Percentiles rank a stretch among this genome's conserved stretches.
These are phyloP conservation scores for Sarcophilus harrisii DNA, from an alignment of 2,797 vertebrate genomes.

Conservation along the genomic window DNA sequence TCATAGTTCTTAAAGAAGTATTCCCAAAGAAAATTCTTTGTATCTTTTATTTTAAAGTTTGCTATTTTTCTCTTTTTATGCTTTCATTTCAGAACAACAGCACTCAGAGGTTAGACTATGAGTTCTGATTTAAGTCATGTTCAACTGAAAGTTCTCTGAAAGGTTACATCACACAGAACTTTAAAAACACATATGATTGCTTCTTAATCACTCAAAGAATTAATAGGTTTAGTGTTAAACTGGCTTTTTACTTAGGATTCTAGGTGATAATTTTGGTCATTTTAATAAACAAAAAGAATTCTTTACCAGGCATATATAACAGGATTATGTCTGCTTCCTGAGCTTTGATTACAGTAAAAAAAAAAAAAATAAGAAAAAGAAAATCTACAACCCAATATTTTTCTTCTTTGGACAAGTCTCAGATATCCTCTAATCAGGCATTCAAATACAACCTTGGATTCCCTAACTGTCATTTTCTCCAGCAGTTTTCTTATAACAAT, in stretches of 20 bases:
- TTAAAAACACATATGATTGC: neutral
- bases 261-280: constrained; percentile 26
- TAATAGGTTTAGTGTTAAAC: constrained; percentile 18
- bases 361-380: constrained; percentile 9
- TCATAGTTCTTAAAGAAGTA: neutral
- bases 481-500: constrained; percentile 73
- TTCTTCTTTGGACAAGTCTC: constrained; percentile 31
- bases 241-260: neutral
- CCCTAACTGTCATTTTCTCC: constrained; percentile 57
- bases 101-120: neutral
- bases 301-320: constrained; percentile 13
- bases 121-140: neutral
- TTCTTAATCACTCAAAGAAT: constrained; percentile 1
- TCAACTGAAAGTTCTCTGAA: constrained; percentile 4
- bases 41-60: constrained; percentile 7
- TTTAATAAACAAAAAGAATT: constrained; percentile 14
- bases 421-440: constrained; percentile 39
- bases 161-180: neutral
- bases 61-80: neutral
- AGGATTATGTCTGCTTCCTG: neutral
- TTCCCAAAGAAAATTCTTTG: neutral
- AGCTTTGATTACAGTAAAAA: constrained; percentile 10
- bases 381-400: neutral
- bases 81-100: neutral
- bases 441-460: constrained; percentile 67